A percentile compares a stretch with the other conserved stretches of the same genome.
phyloP scores from a whole-genome alignment of 2,888 invertebrate genomes.

The Disparrhopalites patrizii region DNA sequence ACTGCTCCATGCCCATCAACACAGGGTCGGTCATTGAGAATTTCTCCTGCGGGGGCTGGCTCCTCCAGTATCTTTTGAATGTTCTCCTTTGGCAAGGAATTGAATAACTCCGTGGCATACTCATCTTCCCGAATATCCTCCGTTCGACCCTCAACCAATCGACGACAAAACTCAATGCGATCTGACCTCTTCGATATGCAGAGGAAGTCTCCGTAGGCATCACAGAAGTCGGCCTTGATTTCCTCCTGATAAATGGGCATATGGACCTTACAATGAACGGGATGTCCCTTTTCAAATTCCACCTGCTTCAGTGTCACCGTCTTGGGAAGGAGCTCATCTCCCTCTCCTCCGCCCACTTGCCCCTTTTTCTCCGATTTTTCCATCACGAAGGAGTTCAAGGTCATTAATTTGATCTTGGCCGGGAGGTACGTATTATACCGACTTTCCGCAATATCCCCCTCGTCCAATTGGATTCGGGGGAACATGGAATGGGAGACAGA shows the following conservation, averaged over 20 bases:
- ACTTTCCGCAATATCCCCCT: slow-evolving; percentile 28
- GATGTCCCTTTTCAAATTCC: slow-evolving; percentile 36
- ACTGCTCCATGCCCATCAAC: background rate
- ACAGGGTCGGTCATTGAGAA: background rate
- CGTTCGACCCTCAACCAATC: slow-evolving; percentile 35
- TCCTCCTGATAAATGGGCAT: slow-evolving; percentile 40
- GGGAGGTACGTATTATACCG: slow-evolving; percentile 34
- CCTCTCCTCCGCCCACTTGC: too few relatives aligned
- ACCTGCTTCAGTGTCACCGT: slow-evolving; percentile 36
- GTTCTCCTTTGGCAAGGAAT: slow-evolving; percentile 20
- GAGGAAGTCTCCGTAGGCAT: slow-evolving; percentile 41
- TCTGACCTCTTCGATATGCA: slow-evolving; percentile 33
- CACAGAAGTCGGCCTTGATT: slow-evolving; percentile 43
- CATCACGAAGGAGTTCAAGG: slow-evolving; percentile 35
- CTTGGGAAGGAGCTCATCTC: slow-evolving; percentile 22
- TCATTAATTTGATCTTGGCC: slow-evolving; percentile 34
- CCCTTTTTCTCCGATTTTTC: slow-evolving; percentile 23
- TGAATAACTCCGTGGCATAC: slow-evolving; percentile 30
- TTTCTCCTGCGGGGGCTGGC: background rate
- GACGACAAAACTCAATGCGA: slow-evolving; percentile 34
- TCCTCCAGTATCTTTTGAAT: slow-evolving; percentile 24
- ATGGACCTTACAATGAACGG: slow-evolving; percentile 36
- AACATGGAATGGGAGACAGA: slow-evolving; percentile 42
- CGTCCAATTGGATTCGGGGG: slow-evolving; percentile 37
- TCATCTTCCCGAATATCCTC: slow-evolving; percentile 38